Percentiles rank a stretch among this genome's conserved stretches.
phyloP scores from a whole-genome alignment of 2,797 vertebrate genomes.

The Parambassis ranga region DNA sequence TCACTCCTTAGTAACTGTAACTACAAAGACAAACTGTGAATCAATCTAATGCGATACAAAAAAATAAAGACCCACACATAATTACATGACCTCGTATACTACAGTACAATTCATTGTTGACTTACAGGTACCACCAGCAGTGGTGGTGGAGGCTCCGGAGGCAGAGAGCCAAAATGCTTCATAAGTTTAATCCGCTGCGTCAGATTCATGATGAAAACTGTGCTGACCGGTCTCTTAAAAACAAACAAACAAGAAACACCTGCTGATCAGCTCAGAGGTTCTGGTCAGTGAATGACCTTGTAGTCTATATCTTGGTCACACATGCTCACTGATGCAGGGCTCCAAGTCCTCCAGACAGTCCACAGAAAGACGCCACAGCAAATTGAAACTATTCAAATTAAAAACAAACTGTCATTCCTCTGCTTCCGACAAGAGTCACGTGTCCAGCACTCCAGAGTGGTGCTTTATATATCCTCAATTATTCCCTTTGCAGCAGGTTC shows the following conservation, averaged over 20 bases:
- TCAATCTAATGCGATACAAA: not conserved
- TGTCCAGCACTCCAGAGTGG: not conserved
- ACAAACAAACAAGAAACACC: not conserved
- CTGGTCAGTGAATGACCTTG: not conserved
- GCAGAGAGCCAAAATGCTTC: conserved; percentile 73
- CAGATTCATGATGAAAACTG: conserved; percentile 62
- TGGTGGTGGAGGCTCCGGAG: conserved; percentile 61
- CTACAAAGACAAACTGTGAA: not conserved
- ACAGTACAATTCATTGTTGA: conserved; percentile 5
- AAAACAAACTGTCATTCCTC: not conserved
- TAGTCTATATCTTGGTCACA: not conserved
- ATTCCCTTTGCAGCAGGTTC: not conserved
- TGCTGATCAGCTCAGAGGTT: not conserved
- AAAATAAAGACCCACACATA: not conserved
- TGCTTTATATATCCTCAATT: not conserved
- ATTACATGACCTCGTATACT: not conserved
- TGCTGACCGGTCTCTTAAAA: not conserved
- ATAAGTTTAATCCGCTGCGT: conserved; percentile 66
- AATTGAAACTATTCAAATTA: not conserved
- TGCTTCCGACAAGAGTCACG: not conserved
- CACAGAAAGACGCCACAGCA: not conserved
- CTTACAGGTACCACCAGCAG: conserved; percentile 76
- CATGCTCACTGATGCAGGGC: not conserved
- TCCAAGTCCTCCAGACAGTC: not conserved
- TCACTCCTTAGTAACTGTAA: not conserved